Percentiles rank a stretch among this genome's conserved stretches.
Conservation (phyloP, 1,140 invertebrate genomes). For the Belonocnema kinseyi region DNA sequence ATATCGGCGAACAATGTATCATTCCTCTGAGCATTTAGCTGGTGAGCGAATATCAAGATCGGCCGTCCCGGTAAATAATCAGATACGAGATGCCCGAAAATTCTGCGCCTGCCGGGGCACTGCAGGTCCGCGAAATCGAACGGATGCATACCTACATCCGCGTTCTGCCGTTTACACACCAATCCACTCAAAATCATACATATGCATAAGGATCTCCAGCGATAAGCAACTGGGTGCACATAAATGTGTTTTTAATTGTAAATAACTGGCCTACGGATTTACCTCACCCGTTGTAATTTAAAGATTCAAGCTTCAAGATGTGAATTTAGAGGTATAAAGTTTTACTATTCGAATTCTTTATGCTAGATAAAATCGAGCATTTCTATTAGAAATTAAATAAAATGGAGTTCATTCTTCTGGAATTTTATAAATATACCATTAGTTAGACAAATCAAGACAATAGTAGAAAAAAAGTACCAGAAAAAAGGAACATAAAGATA, state of each 20-base stretch:
- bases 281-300: slow-evolving; percentile 11
- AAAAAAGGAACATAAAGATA: neutral
- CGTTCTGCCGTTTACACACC: slow-evolving; percentile 23
- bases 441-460: neutral
- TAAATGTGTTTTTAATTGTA: slow-evolving; percentile 27
- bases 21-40: slow-evolving; percentile 56
- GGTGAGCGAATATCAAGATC: slow-evolving; percentile 56
- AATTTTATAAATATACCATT: neutral
- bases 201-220: slow-evolving; percentile 25
- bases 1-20: slow-evolving; percentile 58
- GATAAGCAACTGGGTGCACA: slow-evolving; percentile 22
- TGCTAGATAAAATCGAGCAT: neutral
- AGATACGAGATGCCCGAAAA: slow-evolving; percentile 52
- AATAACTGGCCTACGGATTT: slow-evolving; percentile 21
- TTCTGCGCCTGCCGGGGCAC: slow-evolving; percentile 29
- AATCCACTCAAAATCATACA: slow-evolving; percentile 27
- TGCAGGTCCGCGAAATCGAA: slow-evolving; percentile 25
- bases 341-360: neutral
- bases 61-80: slow-evolving; percentile 58
- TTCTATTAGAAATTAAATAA: neutral
- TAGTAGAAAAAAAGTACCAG: neutral
- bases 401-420: neutral
- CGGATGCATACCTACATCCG: slow-evolving; percentile 22
- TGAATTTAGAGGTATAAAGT: too few relatives aligned
- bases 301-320: neutral